Percentiles rank a stretch among this genome's conserved stretches.
These are phyloP conservation scores for Heterocephalus glaber DNA, from an alignment of 2,113 vertebrate genomes.

Conservation along the genomic window DNA sequence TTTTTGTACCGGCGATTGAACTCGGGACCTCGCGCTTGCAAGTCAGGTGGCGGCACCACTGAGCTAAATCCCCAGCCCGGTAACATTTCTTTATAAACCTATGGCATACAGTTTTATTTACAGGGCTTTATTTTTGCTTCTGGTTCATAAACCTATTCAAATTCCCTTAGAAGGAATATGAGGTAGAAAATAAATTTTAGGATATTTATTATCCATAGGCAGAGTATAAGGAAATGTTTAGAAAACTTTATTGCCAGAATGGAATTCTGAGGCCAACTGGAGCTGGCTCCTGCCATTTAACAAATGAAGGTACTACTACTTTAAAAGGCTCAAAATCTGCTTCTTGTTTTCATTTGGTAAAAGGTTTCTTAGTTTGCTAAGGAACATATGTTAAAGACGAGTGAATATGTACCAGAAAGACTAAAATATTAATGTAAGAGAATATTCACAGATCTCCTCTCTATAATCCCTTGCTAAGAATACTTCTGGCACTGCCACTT, in stretches of 20 bases:
- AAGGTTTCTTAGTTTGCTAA: conserved; percentile 30
- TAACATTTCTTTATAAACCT: conserved; percentile 22
- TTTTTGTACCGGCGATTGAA: too few relatives aligned
- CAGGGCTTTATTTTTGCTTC: conserved; percentile 11
- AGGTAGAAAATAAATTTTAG: background rate
- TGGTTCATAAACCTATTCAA: background rate
- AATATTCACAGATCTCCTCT: background rate
- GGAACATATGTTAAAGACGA: background rate
- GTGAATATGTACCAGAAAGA: background rate
- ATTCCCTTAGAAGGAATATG: background rate
- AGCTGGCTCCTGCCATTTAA: background rate
- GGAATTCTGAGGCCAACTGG: background rate
- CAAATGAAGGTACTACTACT: background rate
- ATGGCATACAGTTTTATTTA: background rate
- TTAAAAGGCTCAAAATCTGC: conserved; percentile 9
- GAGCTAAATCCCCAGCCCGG: too few relatives aligned
- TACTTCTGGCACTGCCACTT: background rate
- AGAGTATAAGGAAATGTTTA: background rate
- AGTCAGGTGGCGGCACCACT: too few relatives aligned
- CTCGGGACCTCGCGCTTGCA: too few relatives aligned
- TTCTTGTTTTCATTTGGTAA: conserved; percentile 35
- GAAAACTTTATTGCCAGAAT: background rate
- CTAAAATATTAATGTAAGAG: conserved; percentile 43
- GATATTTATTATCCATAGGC: background rate
- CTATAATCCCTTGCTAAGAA: background rate